Evolutionary conservation across 2,888 invertebrate genomes (phyloP).

Genomic region (Melanchra persicariae): DNA sequence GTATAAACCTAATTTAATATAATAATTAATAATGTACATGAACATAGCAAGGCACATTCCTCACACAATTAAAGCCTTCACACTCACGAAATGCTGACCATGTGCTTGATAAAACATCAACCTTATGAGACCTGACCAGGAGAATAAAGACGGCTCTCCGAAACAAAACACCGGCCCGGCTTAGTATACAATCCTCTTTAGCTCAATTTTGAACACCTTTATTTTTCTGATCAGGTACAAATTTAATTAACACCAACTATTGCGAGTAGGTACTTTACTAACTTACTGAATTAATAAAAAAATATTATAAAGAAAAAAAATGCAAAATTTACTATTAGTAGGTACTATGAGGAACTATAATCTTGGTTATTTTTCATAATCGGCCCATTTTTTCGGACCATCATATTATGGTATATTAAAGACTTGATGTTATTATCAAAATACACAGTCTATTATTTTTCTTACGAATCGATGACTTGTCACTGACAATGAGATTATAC

Average conservation of each 20-base stretch:
- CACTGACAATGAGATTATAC: slow-evolving; percentile 85
- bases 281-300: slow-evolving; percentile 87
- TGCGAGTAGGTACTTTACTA: slow-evolving; percentile 85
- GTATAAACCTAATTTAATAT: slow-evolving; percentile 89
- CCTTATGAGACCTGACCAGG: slow-evolving; percentile 77
- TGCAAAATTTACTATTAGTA: slow-evolving; percentile 90
- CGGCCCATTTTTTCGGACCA: slow-evolving; percentile 76
- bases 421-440: slow-evolving; percentile 88
- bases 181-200: neutral
- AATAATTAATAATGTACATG: slow-evolving; percentile 82
- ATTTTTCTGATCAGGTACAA: slow-evolving; percentile 73
- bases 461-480: slow-evolving; percentile 76
- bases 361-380: slow-evolving; percentile 86
- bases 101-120: slow-evolving; percentile 89
- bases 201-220: slow-evolving; percentile 52
- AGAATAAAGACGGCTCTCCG: slow-evolving; percentile 66
- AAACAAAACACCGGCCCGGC: slow-evolving; percentile 46
- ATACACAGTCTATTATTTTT: slow-evolving; percentile 83
- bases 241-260: slow-evolving; percentile 75
- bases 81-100: slow-evolving; percentile 83
- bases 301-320: slow-evolving; percentile 85
- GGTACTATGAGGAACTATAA: slow-evolving; percentile 91
- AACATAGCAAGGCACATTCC: slow-evolving; percentile 91
- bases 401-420: slow-evolving; percentile 74
- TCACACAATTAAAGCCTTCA: slow-evolving; percentile 89